phyloP scores from a whole-genome alignment of 2,113 vertebrate genomes.

The Anhinga rufa region DNA sequence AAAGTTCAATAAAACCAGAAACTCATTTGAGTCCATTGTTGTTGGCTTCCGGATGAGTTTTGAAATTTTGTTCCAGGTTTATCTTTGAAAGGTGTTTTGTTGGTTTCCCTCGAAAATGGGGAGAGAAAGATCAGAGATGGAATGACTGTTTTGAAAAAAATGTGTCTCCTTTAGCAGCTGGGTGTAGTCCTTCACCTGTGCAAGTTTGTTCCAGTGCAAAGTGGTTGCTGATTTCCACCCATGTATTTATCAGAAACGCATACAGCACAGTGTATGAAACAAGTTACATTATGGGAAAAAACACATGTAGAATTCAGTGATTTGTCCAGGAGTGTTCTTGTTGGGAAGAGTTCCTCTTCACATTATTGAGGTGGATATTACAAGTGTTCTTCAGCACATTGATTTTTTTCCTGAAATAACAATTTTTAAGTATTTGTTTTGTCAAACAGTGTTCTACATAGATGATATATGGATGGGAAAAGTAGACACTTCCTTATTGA shows the following conservation, averaged over 20 bases:
- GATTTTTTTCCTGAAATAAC: not conserved
- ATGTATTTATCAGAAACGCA: not conserved
- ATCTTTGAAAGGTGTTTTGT: not conserved
- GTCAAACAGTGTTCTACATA: not conserved
- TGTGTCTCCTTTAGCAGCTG: not conserved
- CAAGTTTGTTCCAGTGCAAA: not conserved
- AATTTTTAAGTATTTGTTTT: not conserved
- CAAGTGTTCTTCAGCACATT: not conserved
- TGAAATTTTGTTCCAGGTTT: not conserved
- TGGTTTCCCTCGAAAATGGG: not conserved
- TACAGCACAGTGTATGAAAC: not conserved
- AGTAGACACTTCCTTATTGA: not conserved
- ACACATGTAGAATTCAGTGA: not conserved
- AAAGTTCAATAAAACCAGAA: not conserved
- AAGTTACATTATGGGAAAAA: not conserved
- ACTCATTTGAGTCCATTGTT: not conserved
- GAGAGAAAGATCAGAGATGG: not conserved
- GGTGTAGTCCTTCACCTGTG: not conserved
- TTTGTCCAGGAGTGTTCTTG: not conserved
- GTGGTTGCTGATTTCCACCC: not conserved
- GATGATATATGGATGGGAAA: not conserved
- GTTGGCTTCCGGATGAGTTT: not conserved
- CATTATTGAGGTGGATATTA: not conserved
- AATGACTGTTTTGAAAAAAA: not conserved
- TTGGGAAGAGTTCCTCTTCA: not conserved